Evolutionary conservation across 2,797 vertebrate genomes (phyloP).

Genomic region (Xenentodon cancila): DNA sequence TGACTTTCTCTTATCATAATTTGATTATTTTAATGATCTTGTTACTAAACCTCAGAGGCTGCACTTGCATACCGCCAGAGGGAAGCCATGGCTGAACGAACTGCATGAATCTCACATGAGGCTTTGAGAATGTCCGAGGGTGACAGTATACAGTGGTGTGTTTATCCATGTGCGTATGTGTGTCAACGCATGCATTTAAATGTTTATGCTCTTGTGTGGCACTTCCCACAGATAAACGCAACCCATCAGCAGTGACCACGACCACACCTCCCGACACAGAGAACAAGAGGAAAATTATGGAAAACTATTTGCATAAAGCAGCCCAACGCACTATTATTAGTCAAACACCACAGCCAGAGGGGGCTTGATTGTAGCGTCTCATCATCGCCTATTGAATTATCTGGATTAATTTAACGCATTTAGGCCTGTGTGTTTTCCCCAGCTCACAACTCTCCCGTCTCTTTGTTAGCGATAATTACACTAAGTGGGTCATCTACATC

Average conservation of each 20-base stretch:
- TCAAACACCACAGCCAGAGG: constrained; percentile 72
- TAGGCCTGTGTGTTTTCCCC: constrained; percentile 78
- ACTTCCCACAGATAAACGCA: constrained; percentile 55
- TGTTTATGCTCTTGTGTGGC: constrained; percentile 51
- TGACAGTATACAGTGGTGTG: constrained; percentile 66
- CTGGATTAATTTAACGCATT: constrained; percentile 83
- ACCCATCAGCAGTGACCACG: constrained; percentile 51
- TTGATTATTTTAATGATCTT: constrained; percentile 89
- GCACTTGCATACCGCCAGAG: constrained; percentile 70
- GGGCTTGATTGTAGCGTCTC: constrained; percentile 78
- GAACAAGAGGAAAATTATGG: constrained; percentile 67
- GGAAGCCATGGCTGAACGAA: constrained; percentile 73
- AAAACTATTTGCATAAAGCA: constrained; percentile 72
- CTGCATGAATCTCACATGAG: constrained; percentile 78
- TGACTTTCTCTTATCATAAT: constrained; percentile 83
- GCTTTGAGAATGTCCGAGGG: constrained; percentile 67
- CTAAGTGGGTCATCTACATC: constrained; percentile 80
- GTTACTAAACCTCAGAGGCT: constrained; percentile 75
- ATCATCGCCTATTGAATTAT: constrained; percentile 83
- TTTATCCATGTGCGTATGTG: constrained; percentile 50
- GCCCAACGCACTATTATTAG: constrained; percentile 71
- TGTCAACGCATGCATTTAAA: constrained; percentile 47
- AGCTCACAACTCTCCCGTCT: constrained; percentile 73
- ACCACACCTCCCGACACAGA: constrained; percentile 46
- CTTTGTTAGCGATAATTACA: constrained; percentile 80